A percentile compares a stretch with the other conserved stretches of the same genome.
These are phyloP conservation scores for Tiaroga cobitis DNA, from an alignment of 2,797 vertebrate genomes.

Conservation along the genomic window DNA sequence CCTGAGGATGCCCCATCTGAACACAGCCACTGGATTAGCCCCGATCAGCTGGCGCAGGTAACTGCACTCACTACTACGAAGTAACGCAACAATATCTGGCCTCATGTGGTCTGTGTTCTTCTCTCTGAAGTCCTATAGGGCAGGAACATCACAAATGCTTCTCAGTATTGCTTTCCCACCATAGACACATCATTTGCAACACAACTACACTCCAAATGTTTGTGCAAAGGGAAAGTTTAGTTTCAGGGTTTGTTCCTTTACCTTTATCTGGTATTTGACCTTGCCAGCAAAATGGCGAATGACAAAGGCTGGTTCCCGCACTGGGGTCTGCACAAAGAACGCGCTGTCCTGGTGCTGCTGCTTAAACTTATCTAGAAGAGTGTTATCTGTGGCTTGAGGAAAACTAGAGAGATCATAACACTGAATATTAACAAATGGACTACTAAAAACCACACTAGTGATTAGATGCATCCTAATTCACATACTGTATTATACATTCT, in stretches of 20 bases:
- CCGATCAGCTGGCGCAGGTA: constrained; percentile 90
- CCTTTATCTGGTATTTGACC: constrained; percentile 93
- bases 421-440: background rate
- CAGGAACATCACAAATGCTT: constrained; percentile 1
- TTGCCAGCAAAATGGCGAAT: constrained; percentile 91
- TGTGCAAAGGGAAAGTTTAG: background rate
- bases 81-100: constrained; percentile 87
- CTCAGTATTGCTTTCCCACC: constrained; percentile 4
- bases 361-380: constrained; percentile 88
- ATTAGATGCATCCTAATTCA: background rate
- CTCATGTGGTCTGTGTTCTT: constrained; percentile 95
- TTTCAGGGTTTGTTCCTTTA: constrained; percentile 58
- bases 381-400: constrained; percentile 85
- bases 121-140: constrained; percentile 86
- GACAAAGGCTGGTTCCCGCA: constrained; percentile 85
- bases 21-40: constrained; percentile 87
- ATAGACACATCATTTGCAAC: background rate
- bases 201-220: background rate
- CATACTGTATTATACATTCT: background rate
- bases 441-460: background rate
- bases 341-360: constrained; percentile 85
- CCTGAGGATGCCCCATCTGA: constrained; percentile 93
- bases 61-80: constrained; percentile 86
- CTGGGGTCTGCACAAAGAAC: constrained; percentile 83
- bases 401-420: constrained; percentile 73